Base-by-base conservation (phyloP, 2,797 vertebrate species). In the Falco berigora region DNA sequence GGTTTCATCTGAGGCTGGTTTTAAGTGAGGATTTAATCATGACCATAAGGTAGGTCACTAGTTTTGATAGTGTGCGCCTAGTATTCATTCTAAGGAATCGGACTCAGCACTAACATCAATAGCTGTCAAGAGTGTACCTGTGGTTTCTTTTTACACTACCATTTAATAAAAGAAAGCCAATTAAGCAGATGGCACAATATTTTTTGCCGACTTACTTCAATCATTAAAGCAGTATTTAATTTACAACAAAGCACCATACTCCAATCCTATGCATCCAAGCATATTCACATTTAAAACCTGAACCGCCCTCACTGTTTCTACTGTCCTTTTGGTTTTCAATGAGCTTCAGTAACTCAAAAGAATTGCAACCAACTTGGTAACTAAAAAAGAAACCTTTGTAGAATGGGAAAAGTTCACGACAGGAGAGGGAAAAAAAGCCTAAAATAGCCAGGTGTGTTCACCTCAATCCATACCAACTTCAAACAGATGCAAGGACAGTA, bases 381-480 rank as follows among this genome's bases (percentile, higher is more conserved):
- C 94, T 87, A 72, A 94, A 96, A 95, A 66, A 94, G 94, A 95
- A 90, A 88, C 85, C 96, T 97, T 96, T 96, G 58, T 94, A 88
- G 42, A 96, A 96, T 17, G 24, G 82, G 72, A 92, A 93, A 96
- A 94, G 96, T 96, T 96, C 96, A 91, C 95, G 95, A 94, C 55
- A 85, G 94, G 86, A 81, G 81, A 95, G 64, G 64, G 36, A 94
- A 81, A 88, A 91, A 83, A 95, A 94, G 68, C 73, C 94, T 94
- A 94, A 95, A 96, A 96, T 97, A 95, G 91, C 91, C 92, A 96
- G 91, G 96, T 96, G 94, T 94, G 95, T 94, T 96, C 96, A 96
- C 95, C 96, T 92, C 90, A 94, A 92, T 82, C 79, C 79, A 81
- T 94, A 95, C 58, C 94, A 96, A 55, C 96, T 95, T 96, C 96